Evolutionary conservation across 2,888 invertebrate species (phyloP).

Genomic region (Psylliodes chrysocephalus): DNA sequence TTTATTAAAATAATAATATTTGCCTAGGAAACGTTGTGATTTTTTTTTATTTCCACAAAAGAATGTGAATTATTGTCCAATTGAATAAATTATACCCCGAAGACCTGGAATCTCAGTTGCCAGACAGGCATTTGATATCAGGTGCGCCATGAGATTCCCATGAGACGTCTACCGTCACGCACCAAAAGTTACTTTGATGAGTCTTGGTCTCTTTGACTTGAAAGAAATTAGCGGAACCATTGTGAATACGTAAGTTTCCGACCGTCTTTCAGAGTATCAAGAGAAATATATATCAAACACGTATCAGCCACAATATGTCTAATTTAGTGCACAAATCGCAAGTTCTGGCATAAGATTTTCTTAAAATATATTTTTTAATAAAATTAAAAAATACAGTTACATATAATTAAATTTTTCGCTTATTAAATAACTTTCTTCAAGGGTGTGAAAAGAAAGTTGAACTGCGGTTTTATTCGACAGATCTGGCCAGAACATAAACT

Average conservation of each 20-base stretch:
- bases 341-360: too few relatives aligned
- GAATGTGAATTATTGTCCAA: conserved; percentile 24
- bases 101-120: conserved; percentile 29
- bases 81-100: conserved; percentile 32
- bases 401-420: too few relatives aligned
- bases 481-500: too few relatives aligned
- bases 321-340: too few relatives aligned
- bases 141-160: conserved; percentile 31
- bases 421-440: too few relatives aligned
- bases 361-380: too few relatives aligned
- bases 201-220: conserved; percentile 15
- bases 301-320: too few relatives aligned
- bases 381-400: too few relatives aligned
- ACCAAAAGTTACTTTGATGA: conserved; percentile 31
- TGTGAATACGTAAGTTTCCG: conserved; percentile 1
- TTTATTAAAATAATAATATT: too few relatives aligned
- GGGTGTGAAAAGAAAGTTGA: too few relatives aligned
- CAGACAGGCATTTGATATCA: conserved; percentile 32
- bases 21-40: not conserved
- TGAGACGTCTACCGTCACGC: conserved; percentile 28
- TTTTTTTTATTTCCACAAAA: not conserved
- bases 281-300: too few relatives aligned
- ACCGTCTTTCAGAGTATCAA: not conserved
- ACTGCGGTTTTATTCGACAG: too few relatives aligned
- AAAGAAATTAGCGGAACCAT: conserved; percentile 13